Conservation (phyloP, 2,797 vertebrate genomes). For the Limnodromus scolopaceus region DNA sequence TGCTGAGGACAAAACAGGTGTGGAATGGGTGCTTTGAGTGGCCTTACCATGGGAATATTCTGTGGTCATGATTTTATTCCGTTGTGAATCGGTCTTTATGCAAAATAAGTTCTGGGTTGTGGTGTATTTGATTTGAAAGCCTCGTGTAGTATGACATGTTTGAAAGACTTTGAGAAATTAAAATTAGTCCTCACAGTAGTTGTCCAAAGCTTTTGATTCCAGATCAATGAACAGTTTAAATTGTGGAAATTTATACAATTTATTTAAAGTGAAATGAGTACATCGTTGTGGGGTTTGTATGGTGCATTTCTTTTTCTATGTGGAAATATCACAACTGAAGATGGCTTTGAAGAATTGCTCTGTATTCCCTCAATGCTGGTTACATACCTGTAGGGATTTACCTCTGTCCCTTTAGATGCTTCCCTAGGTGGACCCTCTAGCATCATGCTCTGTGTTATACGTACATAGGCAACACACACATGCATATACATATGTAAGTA, state of each 20-base stretch:
- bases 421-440: not conserved
- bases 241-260: not conserved
- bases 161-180: not conserved
- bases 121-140: not conserved
- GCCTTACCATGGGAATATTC: not conserved
- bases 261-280: not conserved
- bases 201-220: not conserved
- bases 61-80: not conserved
- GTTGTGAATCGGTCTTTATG: not conserved
- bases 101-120: not conserved
- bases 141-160: not conserved
- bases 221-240: not conserved
- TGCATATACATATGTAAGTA: not conserved
- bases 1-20: not conserved
- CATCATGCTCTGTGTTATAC: fast-evolving
- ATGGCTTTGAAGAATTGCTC: not conserved
- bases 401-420: not conserved
- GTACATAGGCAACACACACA: not conserved
- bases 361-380: not conserved
- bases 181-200: not conserved
- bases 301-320: not conserved
- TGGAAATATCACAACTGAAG: not conserved
- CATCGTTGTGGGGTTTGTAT: not conserved
- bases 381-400: not conserved
- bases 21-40: not conserved